Percentiles rank a stretch among this genome's conserved stretches.
phyloP scores from a whole-genome alignment of 2,888 invertebrate genomes.

The Biston stratarius region DNA sequence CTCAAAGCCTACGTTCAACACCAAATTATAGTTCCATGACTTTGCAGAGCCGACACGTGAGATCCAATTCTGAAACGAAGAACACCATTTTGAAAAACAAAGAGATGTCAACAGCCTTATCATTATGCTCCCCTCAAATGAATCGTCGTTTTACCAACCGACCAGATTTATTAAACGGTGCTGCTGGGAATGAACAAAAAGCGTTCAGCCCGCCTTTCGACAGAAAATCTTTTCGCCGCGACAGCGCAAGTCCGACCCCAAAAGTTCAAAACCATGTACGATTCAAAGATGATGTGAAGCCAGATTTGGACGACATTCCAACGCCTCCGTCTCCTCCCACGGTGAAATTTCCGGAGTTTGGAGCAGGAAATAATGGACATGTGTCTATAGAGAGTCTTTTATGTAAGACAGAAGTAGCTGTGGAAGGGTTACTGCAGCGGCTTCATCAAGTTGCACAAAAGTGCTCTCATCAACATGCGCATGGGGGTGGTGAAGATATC shows the following conservation, averaged over 20 bases:
- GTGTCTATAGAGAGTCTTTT: constrained; percentile 87
- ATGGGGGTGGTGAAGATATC: constrained; percentile 91
- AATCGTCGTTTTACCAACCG: constrained; percentile 80
- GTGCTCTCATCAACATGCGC: constrained; percentile 90
- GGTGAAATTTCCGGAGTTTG: constrained; percentile 72
- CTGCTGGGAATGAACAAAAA: constrained; percentile 68
- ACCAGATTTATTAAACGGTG: constrained; percentile 77
- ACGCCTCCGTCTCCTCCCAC: constrained; percentile 81
- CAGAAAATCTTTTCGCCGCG: constrained; percentile 66
- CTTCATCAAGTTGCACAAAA: constrained; percentile 90
- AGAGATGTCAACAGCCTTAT: constrained; percentile 74
- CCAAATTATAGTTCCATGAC: constrained; percentile 78
- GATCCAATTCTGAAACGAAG: constrained; percentile 82
- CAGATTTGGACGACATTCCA: constrained; percentile 71
- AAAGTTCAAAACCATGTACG: constrained; percentile 80
- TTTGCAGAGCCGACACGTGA: constrained; percentile 75
- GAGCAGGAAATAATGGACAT: constrained; percentile 84
- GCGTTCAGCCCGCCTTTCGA: constrained; percentile 77
- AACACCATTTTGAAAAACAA: constrained; percentile 80
- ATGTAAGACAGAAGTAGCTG: constrained; percentile 90
- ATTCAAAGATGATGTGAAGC: constrained; percentile 75
- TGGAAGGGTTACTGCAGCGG: constrained; percentile 88
- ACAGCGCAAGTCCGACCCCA: constrained; percentile 70
- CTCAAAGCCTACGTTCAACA: constrained; percentile 60
- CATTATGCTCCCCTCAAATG: constrained; percentile 86